phyloP scores from a whole-genome alignment of 37 sponge, comb jelly and placozoan genomes.

The Chondrosia reniformis region DNA sequence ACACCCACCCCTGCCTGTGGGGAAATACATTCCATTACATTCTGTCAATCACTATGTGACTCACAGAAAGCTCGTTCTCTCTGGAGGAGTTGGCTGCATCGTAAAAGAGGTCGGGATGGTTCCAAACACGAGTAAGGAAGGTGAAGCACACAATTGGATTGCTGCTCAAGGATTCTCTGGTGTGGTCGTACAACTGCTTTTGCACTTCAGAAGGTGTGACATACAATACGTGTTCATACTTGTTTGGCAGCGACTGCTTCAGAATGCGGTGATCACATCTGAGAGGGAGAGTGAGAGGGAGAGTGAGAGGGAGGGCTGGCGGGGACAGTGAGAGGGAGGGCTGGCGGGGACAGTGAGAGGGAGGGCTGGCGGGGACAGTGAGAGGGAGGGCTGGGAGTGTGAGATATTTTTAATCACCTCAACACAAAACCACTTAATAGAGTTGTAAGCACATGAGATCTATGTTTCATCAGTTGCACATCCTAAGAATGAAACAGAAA shows the following conservation, averaged over 20 bases:
- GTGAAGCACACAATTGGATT: constrained; percentile 79
- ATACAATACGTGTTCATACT: constrained; percentile 82
- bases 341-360: not conserved
- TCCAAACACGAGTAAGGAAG: constrained; percentile 81
- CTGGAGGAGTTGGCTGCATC: no score
- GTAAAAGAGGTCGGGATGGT: constrained; percentile 94
- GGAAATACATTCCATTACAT: no score
- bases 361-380: not conserved
- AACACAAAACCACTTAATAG: constrained; percentile 66
- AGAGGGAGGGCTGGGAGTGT: not conserved
- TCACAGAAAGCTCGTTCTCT: no score
- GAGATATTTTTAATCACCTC: constrained; percentile 13
- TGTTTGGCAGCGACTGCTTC: constrained; percentile 60
- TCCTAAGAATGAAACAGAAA: constrained; percentile 35
- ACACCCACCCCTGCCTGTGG: no score
- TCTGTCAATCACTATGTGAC: no score
- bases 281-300: not conserved
- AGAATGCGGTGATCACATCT: constrained; percentile 88
- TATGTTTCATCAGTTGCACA: constrained; percentile 58
- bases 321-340: not conserved
- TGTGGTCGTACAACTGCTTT: constrained; percentile 48
- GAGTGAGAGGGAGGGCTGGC: not conserved
- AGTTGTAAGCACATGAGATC: constrained; percentile 66
- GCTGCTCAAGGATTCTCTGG: not conserved
- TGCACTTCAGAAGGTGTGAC: constrained; percentile 71